phyloP scores from a whole-genome alignment of 2,797 vertebrate species.

The Sciurus vulgaris region DNA sequence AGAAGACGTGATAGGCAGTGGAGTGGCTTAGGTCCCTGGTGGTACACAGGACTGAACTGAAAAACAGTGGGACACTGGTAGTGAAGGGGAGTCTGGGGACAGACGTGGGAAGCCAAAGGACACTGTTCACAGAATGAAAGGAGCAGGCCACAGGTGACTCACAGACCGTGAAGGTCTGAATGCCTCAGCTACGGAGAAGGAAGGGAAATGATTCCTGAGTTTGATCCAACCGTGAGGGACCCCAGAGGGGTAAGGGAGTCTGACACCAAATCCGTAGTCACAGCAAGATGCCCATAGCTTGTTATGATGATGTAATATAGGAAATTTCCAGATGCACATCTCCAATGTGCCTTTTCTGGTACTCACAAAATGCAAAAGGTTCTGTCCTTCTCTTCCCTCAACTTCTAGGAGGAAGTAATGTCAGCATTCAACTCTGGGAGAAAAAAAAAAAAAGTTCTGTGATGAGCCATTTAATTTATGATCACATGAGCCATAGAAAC shows the following conservation, averaged over 20 bases:
- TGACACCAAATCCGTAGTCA: background rate
- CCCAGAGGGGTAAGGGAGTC: background rate
- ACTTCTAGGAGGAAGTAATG: constrained; percentile 11
- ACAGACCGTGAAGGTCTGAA: background rate
- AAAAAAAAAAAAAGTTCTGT: background rate
- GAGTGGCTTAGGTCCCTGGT: background rate
- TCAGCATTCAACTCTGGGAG: background rate
- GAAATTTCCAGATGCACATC: background rate
- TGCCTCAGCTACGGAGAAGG: background rate
- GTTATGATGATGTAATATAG: background rate
- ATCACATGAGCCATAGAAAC: background rate
- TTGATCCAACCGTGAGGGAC: background rate
- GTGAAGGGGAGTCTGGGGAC: background rate
- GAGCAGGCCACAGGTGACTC: background rate
- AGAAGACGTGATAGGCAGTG: background rate
- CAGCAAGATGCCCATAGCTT: background rate
- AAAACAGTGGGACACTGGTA: background rate
- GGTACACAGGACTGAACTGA: background rate
- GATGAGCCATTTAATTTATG: background rate
- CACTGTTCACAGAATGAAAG: background rate
- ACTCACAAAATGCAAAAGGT: constrained; percentile 11
- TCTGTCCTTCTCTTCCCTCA: background rate
- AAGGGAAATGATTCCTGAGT: background rate
- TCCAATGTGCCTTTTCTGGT: background rate
- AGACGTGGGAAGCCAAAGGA: background rate